Conservation (phyloP, 1,140 invertebrate genomes). For the Helicoverpa zea region DNA sequence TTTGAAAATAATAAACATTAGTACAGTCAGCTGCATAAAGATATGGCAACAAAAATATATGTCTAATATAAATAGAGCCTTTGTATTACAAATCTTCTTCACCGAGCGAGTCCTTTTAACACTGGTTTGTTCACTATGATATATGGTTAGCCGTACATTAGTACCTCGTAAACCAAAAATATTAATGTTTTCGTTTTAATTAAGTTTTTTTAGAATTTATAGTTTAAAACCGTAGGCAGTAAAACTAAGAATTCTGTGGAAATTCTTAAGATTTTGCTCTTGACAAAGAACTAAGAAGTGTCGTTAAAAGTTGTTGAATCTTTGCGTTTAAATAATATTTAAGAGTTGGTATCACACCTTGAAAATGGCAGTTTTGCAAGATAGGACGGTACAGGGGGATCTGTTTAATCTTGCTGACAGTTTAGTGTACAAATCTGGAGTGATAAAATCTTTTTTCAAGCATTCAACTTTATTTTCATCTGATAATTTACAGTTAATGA, state of each 20-base stretch:
- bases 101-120: too few relatives aligned
- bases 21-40: too few relatives aligned
- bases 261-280: neutral
- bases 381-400: neutral
- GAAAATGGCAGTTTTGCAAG: neutral
- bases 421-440: too few relatives aligned
- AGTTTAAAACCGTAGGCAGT: neutral
- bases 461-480: too few relatives aligned
- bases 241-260: slow-evolving; percentile 9
- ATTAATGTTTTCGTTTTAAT: slow-evolving; percentile 20
- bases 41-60: too few relatives aligned
- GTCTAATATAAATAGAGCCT: too few relatives aligned
- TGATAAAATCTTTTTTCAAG: too few relatives aligned
- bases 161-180: slow-evolving; percentile 3
- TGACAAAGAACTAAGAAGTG: slow-evolving; percentile 27
- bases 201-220: slow-evolving; percentile 20
- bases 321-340: neutral
- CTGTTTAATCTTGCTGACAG: neutral
- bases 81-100: too few relatives aligned
- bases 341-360: neutral
- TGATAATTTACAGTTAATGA: too few relatives aligned
- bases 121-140: too few relatives aligned
- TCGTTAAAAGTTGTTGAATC: slow-evolving; percentile 29
- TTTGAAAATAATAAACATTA: neutral
- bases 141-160: neutral